Evolutionary conservation across 2,797 vertebrate genomes (phyloP).

Genomic region (Muscicapa striata): DNA sequence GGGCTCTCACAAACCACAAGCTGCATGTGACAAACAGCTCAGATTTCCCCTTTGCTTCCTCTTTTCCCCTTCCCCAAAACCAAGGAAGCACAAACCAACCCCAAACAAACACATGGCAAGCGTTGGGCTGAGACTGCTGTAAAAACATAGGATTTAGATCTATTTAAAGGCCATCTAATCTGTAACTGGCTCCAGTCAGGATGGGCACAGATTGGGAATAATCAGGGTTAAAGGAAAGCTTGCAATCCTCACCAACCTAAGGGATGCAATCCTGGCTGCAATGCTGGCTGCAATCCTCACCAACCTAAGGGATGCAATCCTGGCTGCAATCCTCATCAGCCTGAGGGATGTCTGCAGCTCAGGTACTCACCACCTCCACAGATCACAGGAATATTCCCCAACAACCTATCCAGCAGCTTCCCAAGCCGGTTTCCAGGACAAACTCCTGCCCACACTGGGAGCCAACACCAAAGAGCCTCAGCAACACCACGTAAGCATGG

Average conservation of each 20-base stretch:
- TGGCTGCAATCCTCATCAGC: not conserved
- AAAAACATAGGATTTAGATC: not conserved
- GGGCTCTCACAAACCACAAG: not conserved
- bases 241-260: rapidly evolving
- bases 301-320: not conserved
- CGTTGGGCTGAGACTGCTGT: not conserved
- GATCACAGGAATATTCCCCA: rapidly evolving
- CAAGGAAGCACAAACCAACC: not conserved
- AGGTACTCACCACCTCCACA: not conserved
- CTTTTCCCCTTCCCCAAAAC: not conserved
- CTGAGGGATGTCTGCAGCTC: not conserved
- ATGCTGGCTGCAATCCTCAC: rapidly evolving
- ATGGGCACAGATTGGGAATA: not conserved
- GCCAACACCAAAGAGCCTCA: not conserved
- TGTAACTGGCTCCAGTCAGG: not conserved
- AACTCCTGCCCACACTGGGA: rapidly evolving
- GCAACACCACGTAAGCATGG: not conserved
- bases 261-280: not conserved
- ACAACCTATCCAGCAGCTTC: not conserved
- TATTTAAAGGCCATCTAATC: conserved; percentile 20
- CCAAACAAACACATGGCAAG: not conserved
- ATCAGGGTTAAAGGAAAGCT: not conserved
- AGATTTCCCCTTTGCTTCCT: not conserved
- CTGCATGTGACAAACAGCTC: not conserved
- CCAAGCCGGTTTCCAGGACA: not conserved